Evolutionary conservation across 1,140 invertebrate genomes (phyloP).

Genomic region (Conus betulinus): DNA sequence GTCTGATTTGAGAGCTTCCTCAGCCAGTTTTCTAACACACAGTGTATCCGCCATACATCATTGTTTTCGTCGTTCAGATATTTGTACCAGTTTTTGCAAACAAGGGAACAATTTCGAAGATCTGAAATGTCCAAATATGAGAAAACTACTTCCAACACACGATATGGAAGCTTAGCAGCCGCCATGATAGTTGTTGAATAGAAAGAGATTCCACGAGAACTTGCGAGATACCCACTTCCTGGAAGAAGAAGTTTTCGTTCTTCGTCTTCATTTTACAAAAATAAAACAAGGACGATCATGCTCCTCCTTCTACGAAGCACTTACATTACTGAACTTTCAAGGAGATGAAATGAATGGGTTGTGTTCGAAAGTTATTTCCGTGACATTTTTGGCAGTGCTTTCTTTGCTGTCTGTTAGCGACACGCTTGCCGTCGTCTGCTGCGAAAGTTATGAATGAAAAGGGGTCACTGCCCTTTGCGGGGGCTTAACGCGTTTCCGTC

Average conservation of each 20-base stretch:
- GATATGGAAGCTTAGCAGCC: conserved; percentile 80
- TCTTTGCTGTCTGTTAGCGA: neutral
- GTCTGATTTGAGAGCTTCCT: conserved; percentile 95
- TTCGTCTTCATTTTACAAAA: neutral
- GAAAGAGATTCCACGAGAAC: conserved; percentile 17
- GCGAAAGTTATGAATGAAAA: neutral
- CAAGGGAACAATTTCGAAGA: conserved; percentile 90
- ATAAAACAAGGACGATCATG: neutral
- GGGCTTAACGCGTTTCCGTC: too few species aligned
- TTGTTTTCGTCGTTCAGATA: conserved; percentile 95
- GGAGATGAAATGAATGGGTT: neutral
- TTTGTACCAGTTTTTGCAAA: conserved; percentile 95
- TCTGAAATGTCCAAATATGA: conserved; percentile 93
- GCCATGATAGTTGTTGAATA: conserved; percentile 55
- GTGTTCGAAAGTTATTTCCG: neutral
- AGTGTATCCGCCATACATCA: conserved; percentile 95
- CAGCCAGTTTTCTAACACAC: conserved; percentile 89
- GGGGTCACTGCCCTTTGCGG: neutral
- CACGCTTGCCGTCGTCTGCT: neutral
- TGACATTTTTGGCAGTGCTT: neutral
- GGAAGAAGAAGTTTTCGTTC: neutral
- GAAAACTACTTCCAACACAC: conserved; percentile 95
- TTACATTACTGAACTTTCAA: neutral
- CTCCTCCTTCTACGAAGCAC: neutral
- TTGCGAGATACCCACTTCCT: conserved; percentile 30